These are phyloP conservation scores for Gryllus bimaculatus DNA, from an alignment of 1,140 invertebrate genomes.

Conservation along the genomic window DNA sequence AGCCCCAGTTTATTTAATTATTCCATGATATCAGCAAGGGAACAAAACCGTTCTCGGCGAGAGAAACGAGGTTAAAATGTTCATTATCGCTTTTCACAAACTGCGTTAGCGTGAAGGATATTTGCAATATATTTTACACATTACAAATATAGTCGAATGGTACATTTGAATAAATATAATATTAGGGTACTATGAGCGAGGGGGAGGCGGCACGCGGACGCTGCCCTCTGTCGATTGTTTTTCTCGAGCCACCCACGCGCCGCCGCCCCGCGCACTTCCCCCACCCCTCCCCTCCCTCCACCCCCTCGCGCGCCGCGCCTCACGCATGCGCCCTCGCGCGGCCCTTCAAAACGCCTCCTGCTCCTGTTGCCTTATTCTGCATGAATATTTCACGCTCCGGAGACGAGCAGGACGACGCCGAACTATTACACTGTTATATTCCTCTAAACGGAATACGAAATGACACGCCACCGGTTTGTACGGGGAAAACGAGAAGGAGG, in stretches of 20 bases:
- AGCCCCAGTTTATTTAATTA: no score
- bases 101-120: background rate
- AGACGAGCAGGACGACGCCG: slow-evolving; percentile 13
- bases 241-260: background rate
- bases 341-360: background rate
- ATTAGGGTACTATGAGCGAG: background rate
- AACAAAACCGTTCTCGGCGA: no score
- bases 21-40: no score
- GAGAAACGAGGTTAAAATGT: no score
- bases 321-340: background rate
- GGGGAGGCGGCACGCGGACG: background rate
- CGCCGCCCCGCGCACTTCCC: no score
- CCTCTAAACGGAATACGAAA: slow-evolving; percentile 19
- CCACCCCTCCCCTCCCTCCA: background rate
- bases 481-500: background rate
- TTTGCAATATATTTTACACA: slow-evolving; percentile 11
- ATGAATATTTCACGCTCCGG: slow-evolving; percentile 15
- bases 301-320: background rate
- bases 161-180: background rate
- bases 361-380: slow-evolving; percentile 12
- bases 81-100: no score
- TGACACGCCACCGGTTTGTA: background rate
- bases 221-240: background rate
- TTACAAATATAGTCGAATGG: background rate
- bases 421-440: slow-evolving; percentile 18